These are phyloP conservation scores for Chlorops oryzae DNA, from an alignment of 1,140 invertebrate species.

Conservation along the genomic window DNA sequence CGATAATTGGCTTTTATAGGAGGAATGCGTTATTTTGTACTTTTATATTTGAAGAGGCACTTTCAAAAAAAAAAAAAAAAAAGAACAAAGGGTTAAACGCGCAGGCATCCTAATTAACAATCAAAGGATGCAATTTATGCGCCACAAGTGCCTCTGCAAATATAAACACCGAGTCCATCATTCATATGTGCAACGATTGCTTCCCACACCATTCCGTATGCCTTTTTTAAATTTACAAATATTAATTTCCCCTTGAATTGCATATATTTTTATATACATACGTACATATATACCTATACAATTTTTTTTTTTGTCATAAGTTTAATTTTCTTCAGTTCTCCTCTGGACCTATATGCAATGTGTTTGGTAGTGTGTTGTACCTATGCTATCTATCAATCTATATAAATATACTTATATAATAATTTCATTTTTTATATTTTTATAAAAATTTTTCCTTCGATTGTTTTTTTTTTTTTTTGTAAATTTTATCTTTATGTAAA, in stretches of 20 bases:
- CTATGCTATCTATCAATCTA: no score
- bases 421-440: no score
- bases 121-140: conserved; percentile 18
- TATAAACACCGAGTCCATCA: conserved; percentile 41
- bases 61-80: no score
- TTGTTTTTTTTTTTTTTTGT: no score
- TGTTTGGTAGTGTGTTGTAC: no score
- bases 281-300: background rate
- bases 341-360: no score
- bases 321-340: no score
- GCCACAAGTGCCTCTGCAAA: conserved; percentile 29
- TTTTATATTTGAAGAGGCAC: conserved; percentile 38
- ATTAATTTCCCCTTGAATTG: background rate
- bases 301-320: conserved; percentile 2
- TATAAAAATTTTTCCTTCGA: no score
- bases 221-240: conserved; percentile 30
- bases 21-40: conserved; percentile 34
- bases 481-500: no score
- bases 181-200: conserved; percentile 47
- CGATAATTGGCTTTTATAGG: background rate
- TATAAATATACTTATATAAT: no score
- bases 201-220: conserved; percentile 49
- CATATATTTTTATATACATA: background rate
- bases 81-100: no score
- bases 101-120: conserved; percentile 28